Base-by-base conservation (phyloP, 2,797 vertebrate species). In the Naso thynnoides region DNA sequence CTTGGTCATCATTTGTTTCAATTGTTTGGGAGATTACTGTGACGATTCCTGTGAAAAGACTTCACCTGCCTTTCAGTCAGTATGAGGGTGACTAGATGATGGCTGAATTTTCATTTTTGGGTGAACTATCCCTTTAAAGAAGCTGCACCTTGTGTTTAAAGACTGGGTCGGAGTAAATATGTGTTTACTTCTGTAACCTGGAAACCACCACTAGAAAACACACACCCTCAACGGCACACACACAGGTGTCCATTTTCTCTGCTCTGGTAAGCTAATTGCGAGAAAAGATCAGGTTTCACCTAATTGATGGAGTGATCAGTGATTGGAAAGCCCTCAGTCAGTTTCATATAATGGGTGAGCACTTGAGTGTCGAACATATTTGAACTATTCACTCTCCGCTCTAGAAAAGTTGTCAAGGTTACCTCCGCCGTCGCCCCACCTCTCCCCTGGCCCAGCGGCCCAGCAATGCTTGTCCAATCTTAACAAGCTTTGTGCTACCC, bases 401-500 rank as follows among this genome's bases (percentile, higher is more conserved):
- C 76, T 58, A 89, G 85, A 89, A 88, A 91, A 89, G 93, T 93
- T 94, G 93, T 93, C 91, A 92, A 88, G 93, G 89, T 91, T 93
- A 93, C 89, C 86, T 91, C 81, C 70, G 81, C 70, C 59, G 3
- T 56, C 2, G 73, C 81, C 86, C 90, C 91, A 85, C 89, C 88
- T 88, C 82, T 88, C 76, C 83, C 72, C 68, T 45, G 33, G 79
- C 78, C 70, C 83, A 85, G 69, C 77, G 18, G 77, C 84, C 87
- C 87, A 79, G 93, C 91, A 92, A 95, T 95, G 95, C 94, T 95
- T 95, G 94, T 95, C 95, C 95, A 94, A 93, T 92, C 93, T 94
- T 95, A 95, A 95, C 94, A 95, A 95, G 95, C 94, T 95, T 95
- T 95, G 93, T 86, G 93, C 93, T 94, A 90, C 95, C 94, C 91